Evolutionary conservation across 2,888 invertebrate genomes (phyloP).

Genomic region (Macrosiphum euphorbiae): DNA sequence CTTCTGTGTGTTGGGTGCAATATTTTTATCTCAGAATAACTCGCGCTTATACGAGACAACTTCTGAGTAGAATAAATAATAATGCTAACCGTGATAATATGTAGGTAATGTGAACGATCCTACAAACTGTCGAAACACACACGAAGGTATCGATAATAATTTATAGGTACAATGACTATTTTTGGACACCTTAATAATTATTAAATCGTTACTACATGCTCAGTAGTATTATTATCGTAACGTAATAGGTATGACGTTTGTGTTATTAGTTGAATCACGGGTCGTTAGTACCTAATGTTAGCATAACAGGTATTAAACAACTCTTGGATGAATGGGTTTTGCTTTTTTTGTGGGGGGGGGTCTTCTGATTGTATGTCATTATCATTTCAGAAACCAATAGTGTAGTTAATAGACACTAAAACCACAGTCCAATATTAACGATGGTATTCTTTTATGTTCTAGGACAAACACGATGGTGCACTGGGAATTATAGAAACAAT

Average conservation of each 20-base stretch:
- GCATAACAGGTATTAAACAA: not conserved
- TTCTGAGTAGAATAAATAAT: not conserved
- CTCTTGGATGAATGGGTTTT: not conserved
- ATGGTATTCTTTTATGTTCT: slow-evolving; percentile 71
- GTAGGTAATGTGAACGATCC: not conserved
- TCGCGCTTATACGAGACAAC: not conserved
- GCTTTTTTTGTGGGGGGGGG: not conserved
- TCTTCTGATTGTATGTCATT: not conserved
- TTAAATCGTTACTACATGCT: not conserved
- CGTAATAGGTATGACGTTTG: not conserved
- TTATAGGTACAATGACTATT: not conserved
- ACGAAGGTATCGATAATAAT: not conserved
- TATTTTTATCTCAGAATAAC: not conserved
- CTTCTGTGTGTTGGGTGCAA: not conserved
- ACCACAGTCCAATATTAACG: not conserved
- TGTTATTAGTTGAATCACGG: not conserved
- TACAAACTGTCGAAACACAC: not conserved
- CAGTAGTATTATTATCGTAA: not conserved
- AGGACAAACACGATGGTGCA: slow-evolving; percentile 93
- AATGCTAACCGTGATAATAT: not conserved
- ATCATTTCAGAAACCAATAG: not conserved
- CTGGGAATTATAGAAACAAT: slow-evolving; percentile 93
- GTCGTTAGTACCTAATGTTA: slow-evolving; percentile 22
- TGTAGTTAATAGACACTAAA: not conserved
- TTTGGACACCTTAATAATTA: not conserved